Conservation (phyloP, 2,797 vertebrate species). For the Microhierax caerulescens region DNA sequence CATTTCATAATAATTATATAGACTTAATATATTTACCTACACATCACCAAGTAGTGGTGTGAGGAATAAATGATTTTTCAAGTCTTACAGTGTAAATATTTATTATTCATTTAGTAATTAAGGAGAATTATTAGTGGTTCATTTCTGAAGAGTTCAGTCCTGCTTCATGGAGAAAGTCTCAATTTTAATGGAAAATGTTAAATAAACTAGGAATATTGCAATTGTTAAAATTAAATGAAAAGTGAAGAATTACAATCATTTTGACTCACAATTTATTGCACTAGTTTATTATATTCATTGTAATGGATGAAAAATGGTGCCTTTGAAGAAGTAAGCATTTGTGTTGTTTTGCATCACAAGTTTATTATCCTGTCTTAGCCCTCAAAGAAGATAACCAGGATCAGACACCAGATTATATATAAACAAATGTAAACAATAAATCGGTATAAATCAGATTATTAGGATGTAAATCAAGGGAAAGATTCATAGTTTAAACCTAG, state of each 20-base stretch:
- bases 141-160: neutral
- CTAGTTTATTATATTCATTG: neutral
- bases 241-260: neutral
- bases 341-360: neutral
- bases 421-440: constrained; percentile 27
- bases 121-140: neutral
- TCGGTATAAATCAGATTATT: constrained; percentile 15
- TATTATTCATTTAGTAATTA: neutral
- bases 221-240: neutral
- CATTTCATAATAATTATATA: neutral
- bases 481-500: neutral
- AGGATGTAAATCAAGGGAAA: neutral
- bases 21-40: neutral
- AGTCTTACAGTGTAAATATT: neutral
- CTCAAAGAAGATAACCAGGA: constrained; percentile 9
- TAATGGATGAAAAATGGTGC: neutral
- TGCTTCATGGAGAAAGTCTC: neutral
- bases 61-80: neutral
- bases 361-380: neutral
- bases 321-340: neutral
- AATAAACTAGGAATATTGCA: neutral
- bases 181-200: neutral
- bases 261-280: neutral
- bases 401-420: constrained; percentile 11
- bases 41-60: neutral